Conservation (phyloP, 35 echinoderm and acorn worm genomes). For the Acanthaster planci region DNA sequence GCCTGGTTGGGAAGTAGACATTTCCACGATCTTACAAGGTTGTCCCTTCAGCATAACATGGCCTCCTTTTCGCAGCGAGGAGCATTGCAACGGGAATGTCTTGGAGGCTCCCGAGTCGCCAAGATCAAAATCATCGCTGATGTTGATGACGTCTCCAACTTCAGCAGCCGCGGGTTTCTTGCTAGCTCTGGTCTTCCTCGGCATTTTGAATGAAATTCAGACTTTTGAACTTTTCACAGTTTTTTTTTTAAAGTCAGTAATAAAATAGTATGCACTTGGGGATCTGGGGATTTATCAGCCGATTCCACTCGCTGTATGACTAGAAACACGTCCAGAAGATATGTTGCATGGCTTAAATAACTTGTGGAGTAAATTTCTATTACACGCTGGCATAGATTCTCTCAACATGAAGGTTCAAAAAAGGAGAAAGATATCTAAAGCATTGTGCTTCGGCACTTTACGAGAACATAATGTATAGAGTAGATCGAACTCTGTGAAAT, state of each 20-base stretch:
- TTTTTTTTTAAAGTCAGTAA: background rate
- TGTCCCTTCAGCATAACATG: constrained; percentile 69
- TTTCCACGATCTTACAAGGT: constrained; percentile 85
- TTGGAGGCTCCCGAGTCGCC: constrained; percentile 69
- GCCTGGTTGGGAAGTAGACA: constrained; percentile 86
- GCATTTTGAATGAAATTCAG: background rate
- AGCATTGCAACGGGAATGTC: constrained; percentile 74
- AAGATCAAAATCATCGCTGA: constrained; percentile 43
- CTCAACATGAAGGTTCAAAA: background rate
- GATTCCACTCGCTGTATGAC: constrained; percentile 7
- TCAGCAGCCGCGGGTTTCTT: background rate
- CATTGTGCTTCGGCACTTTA: background rate
- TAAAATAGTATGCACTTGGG: background rate
- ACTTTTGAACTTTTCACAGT: too few species aligned
- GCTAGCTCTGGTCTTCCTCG: constrained; percentile 10
- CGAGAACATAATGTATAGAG: background rate
- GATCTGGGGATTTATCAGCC: background rate
- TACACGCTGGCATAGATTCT: background rate
- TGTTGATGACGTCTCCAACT: background rate
- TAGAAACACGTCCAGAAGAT: background rate
- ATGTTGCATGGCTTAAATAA: background rate
- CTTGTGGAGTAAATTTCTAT: background rate
- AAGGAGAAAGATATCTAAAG: background rate
- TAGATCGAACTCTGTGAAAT: background rate
- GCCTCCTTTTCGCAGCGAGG: constrained; percentile 81